Conservation (phyloP, 1,140 invertebrate species). For the Calephelis virginiensis region DNA sequence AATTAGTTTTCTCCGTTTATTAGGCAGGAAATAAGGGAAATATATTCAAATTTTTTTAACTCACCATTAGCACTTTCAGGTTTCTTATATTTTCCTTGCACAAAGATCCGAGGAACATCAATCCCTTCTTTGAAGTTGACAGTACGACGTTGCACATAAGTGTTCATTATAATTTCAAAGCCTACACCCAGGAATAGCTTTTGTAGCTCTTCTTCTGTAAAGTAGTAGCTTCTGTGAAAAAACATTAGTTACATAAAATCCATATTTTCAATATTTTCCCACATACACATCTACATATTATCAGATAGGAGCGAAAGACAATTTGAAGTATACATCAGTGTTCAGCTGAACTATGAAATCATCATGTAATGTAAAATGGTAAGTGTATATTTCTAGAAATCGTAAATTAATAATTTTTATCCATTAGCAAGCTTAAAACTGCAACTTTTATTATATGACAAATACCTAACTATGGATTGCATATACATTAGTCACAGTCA, state of each 20-base stretch:
- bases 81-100: conserved; percentile 93
- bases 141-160: conserved; percentile 91
- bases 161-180: conserved; percentile 83
- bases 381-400: no score
- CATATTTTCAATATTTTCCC: background rate
- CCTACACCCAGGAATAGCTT: conserved; percentile 83
- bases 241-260: conserved; percentile 27
- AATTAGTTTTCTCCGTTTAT: no score
- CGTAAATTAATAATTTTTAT: no score
- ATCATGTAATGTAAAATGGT: background rate
- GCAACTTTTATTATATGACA: no score
- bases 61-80: conserved; percentile 42
- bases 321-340: conserved; percentile 13
- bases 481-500: no score
- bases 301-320: conserved; percentile 22
- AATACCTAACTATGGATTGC: no score
- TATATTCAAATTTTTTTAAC: background rate
- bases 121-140: conserved; percentile 95
- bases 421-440: no score
- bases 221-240: conserved; percentile 88
- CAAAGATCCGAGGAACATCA: conserved; percentile 93
- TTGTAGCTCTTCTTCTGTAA: conserved; percentile 83
- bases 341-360: conserved; percentile 12
- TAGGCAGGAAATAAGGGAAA: no score
- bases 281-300: background rate